These are phyloP conservation scores for Paracentrotus lividus DNA, from an alignment of 53 echinoderm and acorn worm genomes.

Conservation along the genomic window DNA sequence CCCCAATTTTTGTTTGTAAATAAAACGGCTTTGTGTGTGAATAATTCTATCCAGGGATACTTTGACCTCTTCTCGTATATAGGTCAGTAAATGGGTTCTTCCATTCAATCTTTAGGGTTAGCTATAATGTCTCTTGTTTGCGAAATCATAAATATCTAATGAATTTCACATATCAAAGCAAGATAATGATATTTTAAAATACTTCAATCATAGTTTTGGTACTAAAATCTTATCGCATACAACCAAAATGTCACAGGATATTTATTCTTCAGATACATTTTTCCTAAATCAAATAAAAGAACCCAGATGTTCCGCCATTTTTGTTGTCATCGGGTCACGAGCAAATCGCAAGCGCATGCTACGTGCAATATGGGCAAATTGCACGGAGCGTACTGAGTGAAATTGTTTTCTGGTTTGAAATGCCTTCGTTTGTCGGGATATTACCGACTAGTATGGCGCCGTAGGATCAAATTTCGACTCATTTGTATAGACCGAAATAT, in stretches of 20 bases:
- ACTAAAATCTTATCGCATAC: neutral
- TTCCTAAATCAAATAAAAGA: slow-evolving; percentile 1
- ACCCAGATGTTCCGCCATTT: slow-evolving; percentile 52
- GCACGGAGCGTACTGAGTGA: neutral
- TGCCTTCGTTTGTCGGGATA: neutral
- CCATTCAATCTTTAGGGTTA: slow-evolving; percentile 12
- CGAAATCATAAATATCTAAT: no score
- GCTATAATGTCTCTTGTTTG: neutral
- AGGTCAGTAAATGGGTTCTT: slow-evolving; percentile 23
- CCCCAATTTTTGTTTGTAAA: slow-evolving; percentile 61
- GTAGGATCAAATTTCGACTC: neutral
- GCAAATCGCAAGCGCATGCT: slow-evolving; percentile 50
- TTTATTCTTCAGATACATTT: no score
- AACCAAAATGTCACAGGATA: neutral
- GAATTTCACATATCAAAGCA: no score
- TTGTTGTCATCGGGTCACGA: slow-evolving; percentile 64
- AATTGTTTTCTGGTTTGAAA: neutral
- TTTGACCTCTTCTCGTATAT: slow-evolving; percentile 55
- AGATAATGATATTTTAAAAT: neutral
- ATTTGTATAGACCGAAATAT: neutral
- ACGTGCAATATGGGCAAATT: slow-evolving; percentile 57
- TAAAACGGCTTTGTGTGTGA: slow-evolving; percentile 11
- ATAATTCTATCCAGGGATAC: slow-evolving; percentile 45
- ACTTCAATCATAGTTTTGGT: neutral
- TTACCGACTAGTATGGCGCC: neutral